Percentiles rank a stretch among this genome's conserved stretches.
These are phyloP conservation scores for Zophobas atratus DNA, from an alignment of 1,140 invertebrate genomes.

Conservation along the genomic window DNA sequence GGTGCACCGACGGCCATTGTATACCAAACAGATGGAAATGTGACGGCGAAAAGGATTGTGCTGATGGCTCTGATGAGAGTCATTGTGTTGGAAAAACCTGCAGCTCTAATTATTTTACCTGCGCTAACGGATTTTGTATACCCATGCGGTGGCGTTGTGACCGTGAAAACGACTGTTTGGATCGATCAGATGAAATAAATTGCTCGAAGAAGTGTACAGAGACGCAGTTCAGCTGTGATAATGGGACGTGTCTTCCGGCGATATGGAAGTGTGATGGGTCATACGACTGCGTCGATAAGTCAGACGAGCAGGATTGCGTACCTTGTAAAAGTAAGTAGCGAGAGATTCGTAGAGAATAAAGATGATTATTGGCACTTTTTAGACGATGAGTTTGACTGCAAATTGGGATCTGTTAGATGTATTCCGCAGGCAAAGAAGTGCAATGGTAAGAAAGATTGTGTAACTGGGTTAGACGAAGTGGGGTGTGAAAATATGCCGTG, in stretches of 20 bases:
- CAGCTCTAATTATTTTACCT: constrained; percentile 79
- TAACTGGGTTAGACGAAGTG: constrained; percentile 62
- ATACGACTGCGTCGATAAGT: constrained; percentile 82
- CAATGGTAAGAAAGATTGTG: constrained; percentile 66
- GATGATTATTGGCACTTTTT: background rate
- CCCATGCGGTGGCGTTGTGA: constrained; percentile 68
- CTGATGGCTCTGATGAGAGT: constrained; percentile 84
- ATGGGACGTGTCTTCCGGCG: constrained; percentile 84
- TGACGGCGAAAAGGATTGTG: constrained; percentile 81
- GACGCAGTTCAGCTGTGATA: constrained; percentile 80
- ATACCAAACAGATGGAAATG: constrained; percentile 77
- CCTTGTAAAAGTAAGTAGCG: constrained; percentile 59
- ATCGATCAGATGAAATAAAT: constrained; percentile 74
- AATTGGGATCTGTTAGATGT: constrained; percentile 68
- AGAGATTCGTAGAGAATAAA: background rate
- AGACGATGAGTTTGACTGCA: constrained; percentile 65
- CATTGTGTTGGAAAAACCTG: constrained; percentile 81
- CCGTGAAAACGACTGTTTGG: constrained; percentile 72
- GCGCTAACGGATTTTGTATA: constrained; percentile 74
- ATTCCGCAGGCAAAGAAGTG: constrained; percentile 79
- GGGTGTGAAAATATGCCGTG: constrained; percentile 73
- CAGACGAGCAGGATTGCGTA: constrained; percentile 76
- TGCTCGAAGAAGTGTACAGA: constrained; percentile 72
- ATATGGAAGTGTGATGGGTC: constrained; percentile 85
- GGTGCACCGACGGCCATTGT: constrained; percentile 78